phyloP scores from a whole-genome alignment of 1,140 invertebrate species.

The Drosophila ogumai region DNA sequence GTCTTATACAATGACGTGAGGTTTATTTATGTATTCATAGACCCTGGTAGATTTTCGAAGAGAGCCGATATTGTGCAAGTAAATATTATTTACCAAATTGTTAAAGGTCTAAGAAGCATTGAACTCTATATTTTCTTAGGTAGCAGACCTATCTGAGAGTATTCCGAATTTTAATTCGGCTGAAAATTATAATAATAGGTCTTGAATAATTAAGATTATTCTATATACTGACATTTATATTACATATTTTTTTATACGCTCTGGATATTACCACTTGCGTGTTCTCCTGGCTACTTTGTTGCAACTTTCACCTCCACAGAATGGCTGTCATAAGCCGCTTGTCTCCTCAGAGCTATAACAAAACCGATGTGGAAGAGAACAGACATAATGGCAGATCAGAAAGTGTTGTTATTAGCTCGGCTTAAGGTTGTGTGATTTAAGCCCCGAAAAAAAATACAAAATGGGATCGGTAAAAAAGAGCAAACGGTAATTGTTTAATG shows the following conservation, averaged over 20 bases:
- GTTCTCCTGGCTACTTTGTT: neutral
- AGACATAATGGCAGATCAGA: constrained; percentile 28
- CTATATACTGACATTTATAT: neutral
- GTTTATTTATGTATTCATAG: neutral
- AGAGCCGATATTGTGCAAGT: neutral
- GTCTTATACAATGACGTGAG: constrained; percentile 7
- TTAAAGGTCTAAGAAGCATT: neutral
- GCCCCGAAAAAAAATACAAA: constrained; percentile 28
- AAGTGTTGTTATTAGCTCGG: constrained; percentile 30
- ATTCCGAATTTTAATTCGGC: neutral
- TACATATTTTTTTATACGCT: neutral
- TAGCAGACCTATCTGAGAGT: neutral
- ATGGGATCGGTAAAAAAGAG: constrained; percentile 23
- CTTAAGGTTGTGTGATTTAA: constrained; percentile 68
- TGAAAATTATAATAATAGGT: neutral
- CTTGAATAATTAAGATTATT: neutral
- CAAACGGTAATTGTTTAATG: constrained; percentile 73
- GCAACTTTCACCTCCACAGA: constrained; percentile 28
- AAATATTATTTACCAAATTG: neutral
- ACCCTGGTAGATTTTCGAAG: neutral
- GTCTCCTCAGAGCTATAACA: constrained; percentile 13
- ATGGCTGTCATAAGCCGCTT: constrained; percentile 12
- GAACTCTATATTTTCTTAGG: neutral
- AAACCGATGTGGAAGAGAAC: neutral
- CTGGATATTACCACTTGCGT: neutral